Percentiles rank a stretch among this genome's conserved stretches.
phyloP scores from a whole-genome alignment of 2,113 vertebrate genomes.

The Dasypus novemcinctus region DNA sequence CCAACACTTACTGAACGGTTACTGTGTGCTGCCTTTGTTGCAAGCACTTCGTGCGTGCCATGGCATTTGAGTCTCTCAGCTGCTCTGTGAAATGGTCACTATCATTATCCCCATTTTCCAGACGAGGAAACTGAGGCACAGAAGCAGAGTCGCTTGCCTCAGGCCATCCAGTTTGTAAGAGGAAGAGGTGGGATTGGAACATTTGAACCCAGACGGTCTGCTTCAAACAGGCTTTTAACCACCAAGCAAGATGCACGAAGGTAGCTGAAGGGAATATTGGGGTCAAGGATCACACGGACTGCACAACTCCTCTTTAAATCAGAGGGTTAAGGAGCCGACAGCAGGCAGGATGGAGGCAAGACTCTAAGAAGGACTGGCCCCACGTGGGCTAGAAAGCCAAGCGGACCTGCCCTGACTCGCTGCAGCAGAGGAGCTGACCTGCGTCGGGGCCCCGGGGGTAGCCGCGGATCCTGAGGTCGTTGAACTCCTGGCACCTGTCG shows the following conservation, averaged over 20 bases:
- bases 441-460: slow-evolving; percentile 84
- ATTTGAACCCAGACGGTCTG: not conserved
- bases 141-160: not conserved
- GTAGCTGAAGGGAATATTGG: not conserved
- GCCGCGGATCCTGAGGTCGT: slow-evolving; percentile 84
- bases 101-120: not conserved
- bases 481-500: slow-evolving; percentile 92
- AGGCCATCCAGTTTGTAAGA: not conserved
- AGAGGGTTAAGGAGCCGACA: not conserved
- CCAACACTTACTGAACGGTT: not conserved
- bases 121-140: slow-evolving; percentile 3
- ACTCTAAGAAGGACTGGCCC: not conserved
- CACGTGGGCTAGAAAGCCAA: not conserved
- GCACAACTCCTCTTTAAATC: not conserved
- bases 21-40: not conserved
- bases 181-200: not conserved
- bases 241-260: not conserved
- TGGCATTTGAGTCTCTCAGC: not conserved
- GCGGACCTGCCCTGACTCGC: not conserved
- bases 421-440: slow-evolving; percentile 80
- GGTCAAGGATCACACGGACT: not conserved
- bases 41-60: no score
- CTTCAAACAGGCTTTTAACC: not conserved
- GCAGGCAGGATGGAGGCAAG: not conserved
- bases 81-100: not conserved